These are phyloP conservation scores for Junonia oenone DNA, from an alignment of 2,888 invertebrate genomes.

Conservation along the genomic window DNA sequence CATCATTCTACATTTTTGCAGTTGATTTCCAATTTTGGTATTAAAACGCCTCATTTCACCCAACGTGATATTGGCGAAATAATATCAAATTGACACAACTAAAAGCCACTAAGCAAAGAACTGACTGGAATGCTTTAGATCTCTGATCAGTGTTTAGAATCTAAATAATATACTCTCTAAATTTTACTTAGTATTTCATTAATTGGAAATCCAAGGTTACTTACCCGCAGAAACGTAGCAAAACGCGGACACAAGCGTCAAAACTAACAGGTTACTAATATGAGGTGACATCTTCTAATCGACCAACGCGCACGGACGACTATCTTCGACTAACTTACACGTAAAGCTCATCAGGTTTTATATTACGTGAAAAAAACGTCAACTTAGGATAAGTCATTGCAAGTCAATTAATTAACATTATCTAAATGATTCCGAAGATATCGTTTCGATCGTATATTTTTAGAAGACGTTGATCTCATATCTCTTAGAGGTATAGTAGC, in stretches of 20 bases:
- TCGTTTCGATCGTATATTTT: background rate
- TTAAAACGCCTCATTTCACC: too few species aligned
- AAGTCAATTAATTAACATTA: background rate
- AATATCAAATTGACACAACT: too few species aligned
- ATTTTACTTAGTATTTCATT: too few species aligned
- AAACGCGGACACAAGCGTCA: constrained; percentile 7
- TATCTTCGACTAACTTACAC: constrained; percentile 13
- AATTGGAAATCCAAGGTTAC: background rate
- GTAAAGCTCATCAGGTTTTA: constrained; percentile 9
- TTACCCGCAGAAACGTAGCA: constrained; percentile 11
- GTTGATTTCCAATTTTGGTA: too few species aligned
- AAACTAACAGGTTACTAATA: constrained; percentile 12
- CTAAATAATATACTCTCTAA: too few species aligned
- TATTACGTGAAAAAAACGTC: constrained; percentile 9
- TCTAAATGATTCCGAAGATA: background rate
- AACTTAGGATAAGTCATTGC: background rate
- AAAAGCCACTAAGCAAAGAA: too few species aligned
- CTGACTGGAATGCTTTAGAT: too few species aligned
- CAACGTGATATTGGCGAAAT: too few species aligned
- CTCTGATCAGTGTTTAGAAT: too few species aligned
- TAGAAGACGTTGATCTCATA: background rate
- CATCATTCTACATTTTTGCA: too few species aligned
- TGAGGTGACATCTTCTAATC: constrained; percentile 10
- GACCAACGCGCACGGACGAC: constrained; percentile 12
- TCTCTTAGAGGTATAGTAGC: background rate